Evolutionary conservation across 1,140 invertebrate species (phyloP).

Genomic region (Agrypnia vestita): DNA sequence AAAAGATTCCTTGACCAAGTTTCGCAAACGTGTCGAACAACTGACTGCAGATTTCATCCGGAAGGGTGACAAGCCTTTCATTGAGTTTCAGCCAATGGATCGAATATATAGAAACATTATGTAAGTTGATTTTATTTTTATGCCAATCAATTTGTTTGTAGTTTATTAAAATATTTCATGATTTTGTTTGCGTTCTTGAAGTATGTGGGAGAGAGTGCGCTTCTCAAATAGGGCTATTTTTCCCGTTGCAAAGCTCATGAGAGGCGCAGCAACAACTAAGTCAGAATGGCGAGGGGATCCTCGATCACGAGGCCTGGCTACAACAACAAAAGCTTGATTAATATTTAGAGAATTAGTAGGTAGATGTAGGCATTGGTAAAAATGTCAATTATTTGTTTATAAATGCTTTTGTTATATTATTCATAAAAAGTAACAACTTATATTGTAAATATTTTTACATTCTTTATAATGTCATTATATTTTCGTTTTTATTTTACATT

Average conservation of each 20-base stretch:
- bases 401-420: not conserved
- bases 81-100: conserved; percentile 34
- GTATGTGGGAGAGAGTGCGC: no score
- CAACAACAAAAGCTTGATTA: no score
- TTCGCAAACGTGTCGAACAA: conserved; percentile 30
- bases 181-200: no score
- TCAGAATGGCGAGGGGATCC: no score
- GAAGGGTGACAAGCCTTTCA: conserved; percentile 11
- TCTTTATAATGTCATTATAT: not conserved
- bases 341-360: no score
- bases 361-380: no score
- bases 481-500: not conserved
- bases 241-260: no score
- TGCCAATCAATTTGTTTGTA: not conserved
- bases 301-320: no score
- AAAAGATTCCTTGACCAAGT: conserved; percentile 8
- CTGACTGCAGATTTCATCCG: conserved; percentile 24
- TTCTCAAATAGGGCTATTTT: no score
- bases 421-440: not conserved
- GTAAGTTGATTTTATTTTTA: conserved; percentile 30
- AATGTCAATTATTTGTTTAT: no score
- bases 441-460: not conserved
- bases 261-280: no score
- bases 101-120: conserved; percentile 39
- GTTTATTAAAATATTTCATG: no score